phyloP scores from a whole-genome alignment of 2,113 vertebrate species.

The Paramormyrops kingsleyae region DNA sequence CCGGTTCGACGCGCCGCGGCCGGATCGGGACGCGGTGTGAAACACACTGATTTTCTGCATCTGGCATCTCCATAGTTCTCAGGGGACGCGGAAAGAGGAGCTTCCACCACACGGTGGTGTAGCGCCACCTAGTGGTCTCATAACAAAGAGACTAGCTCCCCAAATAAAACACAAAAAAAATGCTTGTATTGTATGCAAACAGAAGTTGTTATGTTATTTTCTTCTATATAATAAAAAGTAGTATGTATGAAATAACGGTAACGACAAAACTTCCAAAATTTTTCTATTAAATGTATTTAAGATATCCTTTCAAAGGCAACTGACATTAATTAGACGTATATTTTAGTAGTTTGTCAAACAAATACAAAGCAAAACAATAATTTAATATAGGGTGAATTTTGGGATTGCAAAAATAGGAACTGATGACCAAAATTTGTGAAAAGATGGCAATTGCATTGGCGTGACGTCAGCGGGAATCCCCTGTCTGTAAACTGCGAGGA shows the following conservation, averaged over 20 bases:
- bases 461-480: background rate
- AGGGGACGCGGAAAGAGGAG: background rate
- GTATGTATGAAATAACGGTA: background rate
- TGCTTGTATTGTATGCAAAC: background rate
- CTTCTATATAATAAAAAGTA: background rate
- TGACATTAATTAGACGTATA: background rate
- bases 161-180: background rate
- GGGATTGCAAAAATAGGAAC: background rate
- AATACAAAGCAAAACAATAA: background rate
- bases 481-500: background rate
- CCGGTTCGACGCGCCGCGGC: constrained; percentile 4
- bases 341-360: background rate
- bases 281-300: background rate
- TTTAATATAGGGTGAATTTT: background rate
- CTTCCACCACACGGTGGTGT: background rate
- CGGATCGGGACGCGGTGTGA: constrained; percentile 8
- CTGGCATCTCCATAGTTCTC: constrained; percentile 15
- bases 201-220: background rate
- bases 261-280: background rate
- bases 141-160: background rate
- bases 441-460: background rate
- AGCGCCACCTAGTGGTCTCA: constrained; percentile 8
- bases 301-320: background rate
- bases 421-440: background rate
- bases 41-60: constrained; percentile 8